Percentiles rank a stretch among this genome's conserved stretches.
These are phyloP conservation scores for Peucedramus taeniatus DNA, from an alignment of 2,113 vertebrate genomes.

Conservation along the genomic window DNA sequence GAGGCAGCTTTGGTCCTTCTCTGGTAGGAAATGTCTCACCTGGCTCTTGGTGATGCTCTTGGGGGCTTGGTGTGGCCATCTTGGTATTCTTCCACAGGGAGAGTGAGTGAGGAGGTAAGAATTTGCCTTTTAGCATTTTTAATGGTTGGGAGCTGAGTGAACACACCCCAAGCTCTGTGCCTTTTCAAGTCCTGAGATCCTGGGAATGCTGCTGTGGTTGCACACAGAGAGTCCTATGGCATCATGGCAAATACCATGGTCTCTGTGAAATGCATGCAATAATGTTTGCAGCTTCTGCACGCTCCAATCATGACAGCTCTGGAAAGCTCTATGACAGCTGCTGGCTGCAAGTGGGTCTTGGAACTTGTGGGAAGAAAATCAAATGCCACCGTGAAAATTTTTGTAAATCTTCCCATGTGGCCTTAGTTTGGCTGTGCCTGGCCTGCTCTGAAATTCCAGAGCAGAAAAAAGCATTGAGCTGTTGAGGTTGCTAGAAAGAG, in stretches of 20 bases:
- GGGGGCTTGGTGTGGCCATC: fast-evolving
- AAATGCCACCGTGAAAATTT: background rate
- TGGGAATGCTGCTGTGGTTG: background rate
- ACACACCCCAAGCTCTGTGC: fast-evolving
- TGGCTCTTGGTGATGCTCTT: background rate
- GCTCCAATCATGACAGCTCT: background rate
- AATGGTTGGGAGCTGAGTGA: background rate
- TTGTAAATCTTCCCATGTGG: background rate
- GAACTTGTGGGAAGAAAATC: background rate
- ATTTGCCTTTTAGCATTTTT: background rate
- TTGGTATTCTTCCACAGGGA: background rate
- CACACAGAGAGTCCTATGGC: fast-evolving
- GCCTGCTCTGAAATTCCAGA: background rate
- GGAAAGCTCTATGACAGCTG: background rate
- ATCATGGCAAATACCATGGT: background rate
- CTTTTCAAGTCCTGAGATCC: background rate
- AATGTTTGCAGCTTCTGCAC: background rate
- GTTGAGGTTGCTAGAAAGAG: background rate
- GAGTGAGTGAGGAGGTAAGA: background rate
- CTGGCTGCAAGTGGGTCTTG: background rate
- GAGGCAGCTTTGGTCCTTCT: background rate
- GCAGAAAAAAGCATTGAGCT: background rate
- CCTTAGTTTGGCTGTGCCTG: background rate
- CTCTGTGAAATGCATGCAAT: background rate
- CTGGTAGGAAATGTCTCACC: background rate